Conservation (phyloP, 1,140 invertebrate genomes). For the Drosophila nikananu region DNA sequence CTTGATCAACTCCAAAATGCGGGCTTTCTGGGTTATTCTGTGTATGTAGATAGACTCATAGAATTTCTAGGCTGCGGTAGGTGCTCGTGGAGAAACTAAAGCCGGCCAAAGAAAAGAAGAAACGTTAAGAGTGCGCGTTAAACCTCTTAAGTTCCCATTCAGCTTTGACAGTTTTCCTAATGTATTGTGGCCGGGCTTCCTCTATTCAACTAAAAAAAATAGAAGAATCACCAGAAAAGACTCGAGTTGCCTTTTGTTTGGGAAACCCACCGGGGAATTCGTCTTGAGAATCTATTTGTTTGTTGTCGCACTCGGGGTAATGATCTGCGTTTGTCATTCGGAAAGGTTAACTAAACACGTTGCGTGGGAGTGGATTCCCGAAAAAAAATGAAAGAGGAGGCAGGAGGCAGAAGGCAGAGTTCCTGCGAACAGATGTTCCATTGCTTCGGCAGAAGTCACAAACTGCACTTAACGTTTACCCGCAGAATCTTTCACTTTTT, state of each 20-base stretch:
- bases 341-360: slow-evolving; percentile 48
- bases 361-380: slow-evolving; percentile 62
- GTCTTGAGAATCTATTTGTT: slow-evolving; percentile 77
- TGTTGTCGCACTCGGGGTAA: slow-evolving; percentile 65
- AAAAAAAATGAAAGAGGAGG: slow-evolving; percentile 3
- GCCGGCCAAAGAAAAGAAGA: slow-evolving; percentile 40
- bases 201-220: slow-evolving; percentile 46
- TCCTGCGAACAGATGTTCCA: slow-evolving; percentile 54
- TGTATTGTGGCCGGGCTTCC: slow-evolving; percentile 69
- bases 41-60: neutral
- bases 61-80: slow-evolving; percentile 61
- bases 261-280: slow-evolving; percentile 37
- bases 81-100: slow-evolving; percentile 49
- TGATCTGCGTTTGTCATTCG: slow-evolving; percentile 67
- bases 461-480: slow-evolving; percentile 51
- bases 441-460: slow-evolving; percentile 65
- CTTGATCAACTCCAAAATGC: slow-evolving; percentile 61
- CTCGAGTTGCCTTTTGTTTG: slow-evolving; percentile 68
- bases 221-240: slow-evolving; percentile 26
- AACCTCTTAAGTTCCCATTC: slow-evolving; percentile 84
- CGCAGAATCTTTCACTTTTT: slow-evolving; percentile 64
- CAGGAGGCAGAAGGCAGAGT: slow-evolving; percentile 30
- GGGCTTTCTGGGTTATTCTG: slow-evolving; percentile 26
- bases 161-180: slow-evolving; percentile 82
- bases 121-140: slow-evolving; percentile 74